Evolutionary conservation across 2,888 invertebrate genomes (phyloP), one percentile per base, ranked within the genome.

Genomic region (Apoda limacodes): DNA sequence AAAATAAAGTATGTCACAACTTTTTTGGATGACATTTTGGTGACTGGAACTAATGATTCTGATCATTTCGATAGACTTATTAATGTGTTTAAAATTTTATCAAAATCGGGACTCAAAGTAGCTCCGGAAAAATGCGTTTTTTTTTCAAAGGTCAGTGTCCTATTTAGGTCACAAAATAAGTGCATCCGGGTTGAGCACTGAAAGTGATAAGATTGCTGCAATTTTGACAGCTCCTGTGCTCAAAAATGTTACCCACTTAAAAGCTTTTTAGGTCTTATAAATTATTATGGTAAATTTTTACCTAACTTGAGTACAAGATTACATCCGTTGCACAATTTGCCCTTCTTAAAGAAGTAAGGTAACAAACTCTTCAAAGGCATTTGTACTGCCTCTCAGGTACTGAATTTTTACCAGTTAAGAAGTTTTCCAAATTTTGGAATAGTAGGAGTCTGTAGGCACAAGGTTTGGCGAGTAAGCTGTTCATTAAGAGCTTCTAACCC

Each of bases 11-110:
- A 22, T 2, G 37, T 34, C 9, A 39, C 22, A 7, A 39, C 26
- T 0, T 46, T 41, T 28, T 12, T 25, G 3, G 46, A 44, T 17
- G 42, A 46, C 23, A 43, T 40, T 10, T 42, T 37, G 25, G 30
- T 39, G 5, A 40, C 37, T 5, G 43, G 45, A 2, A 28, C 15
- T 9, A 22, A 35, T 22, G 23, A 41, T 25, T 11, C 35, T 3
- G 19, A 14, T 2, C 38, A 42, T 14, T 25, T 40, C 3, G 19
- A 14, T 2, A 40, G 40, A 13, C 24, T 40, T 19, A 30, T 24
- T 20, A 26, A 17, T 7, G 35, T 40, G 5, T 31, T 42, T 3
- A 11, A 26, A 14, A 26, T 34, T 13, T 28, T 42, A 22, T 19
- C 30, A 9, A 28, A 35, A 10, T 29, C 25, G 2, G 39, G 42